Evolutionary conservation across 2,888 invertebrate species (phyloP).

Genomic region (Liodrosophila aerea): DNA sequence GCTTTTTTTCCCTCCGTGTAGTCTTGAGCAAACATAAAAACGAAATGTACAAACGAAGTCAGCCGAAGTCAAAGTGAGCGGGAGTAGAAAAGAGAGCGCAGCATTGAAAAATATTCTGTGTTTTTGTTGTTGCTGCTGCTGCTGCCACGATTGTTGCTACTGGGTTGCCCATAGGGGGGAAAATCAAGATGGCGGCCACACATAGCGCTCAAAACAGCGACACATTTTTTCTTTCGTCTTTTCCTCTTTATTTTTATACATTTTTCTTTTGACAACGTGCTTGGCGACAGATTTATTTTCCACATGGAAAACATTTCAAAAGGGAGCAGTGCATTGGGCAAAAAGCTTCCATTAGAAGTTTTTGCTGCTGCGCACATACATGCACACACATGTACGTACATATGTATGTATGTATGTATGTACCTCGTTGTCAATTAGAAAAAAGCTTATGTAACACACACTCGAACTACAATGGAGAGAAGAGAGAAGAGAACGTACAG

Average conservation of each 20-base stretch:
- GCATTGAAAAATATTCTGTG: constrained; percentile 65
- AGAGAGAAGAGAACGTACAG: constrained; percentile 3
- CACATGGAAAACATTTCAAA: no score
- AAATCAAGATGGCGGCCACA: constrained; percentile 71
- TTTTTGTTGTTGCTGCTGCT: constrained; percentile 35
- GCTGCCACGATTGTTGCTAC: no score
- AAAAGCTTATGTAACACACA: constrained; percentile 71
- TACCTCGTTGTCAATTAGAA: constrained; percentile 45
- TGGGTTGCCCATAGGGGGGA: constrained; percentile 67
- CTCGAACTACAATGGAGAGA: background rate
- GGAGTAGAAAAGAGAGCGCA: constrained; percentile 63
- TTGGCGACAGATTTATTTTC: no score
- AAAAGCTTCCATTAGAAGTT: no score
- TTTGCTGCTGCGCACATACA: constrained; percentile 36
- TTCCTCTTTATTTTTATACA: constrained; percentile 21
- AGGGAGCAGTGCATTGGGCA: no score
- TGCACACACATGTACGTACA: background rate
- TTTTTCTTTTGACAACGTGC: no score
- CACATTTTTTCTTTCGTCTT: no score
- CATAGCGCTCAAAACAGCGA: constrained; percentile 56
- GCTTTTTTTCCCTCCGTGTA: no score
- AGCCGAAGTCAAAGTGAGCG: constrained; percentile 56
- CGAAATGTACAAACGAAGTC: constrained; percentile 67
- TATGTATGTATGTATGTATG: no score
- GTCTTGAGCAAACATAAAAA: constrained; percentile 72